phyloP scores from a whole-genome alignment of 2,113 vertebrate species.

The Noturus placidus region DNA sequence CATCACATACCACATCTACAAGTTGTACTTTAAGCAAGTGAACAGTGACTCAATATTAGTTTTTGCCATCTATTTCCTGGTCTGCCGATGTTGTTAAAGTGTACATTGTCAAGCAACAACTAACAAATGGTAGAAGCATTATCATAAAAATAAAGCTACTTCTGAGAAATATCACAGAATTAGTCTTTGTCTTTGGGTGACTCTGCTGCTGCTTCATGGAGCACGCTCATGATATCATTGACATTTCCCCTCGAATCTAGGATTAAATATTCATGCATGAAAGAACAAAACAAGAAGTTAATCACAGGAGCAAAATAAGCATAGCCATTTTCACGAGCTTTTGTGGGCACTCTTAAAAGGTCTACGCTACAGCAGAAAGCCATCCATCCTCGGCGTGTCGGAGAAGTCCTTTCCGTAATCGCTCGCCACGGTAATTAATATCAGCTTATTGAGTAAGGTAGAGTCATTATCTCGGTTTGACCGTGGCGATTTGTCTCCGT shows the following conservation, averaged over 20 bases:
- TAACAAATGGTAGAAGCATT: background rate
- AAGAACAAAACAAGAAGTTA: slow-evolving; percentile 43
- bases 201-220: slow-evolving; percentile 31
- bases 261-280: slow-evolving; percentile 45
- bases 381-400: slow-evolving; percentile 65
- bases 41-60: background rate
- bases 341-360: slow-evolving; percentile 58
- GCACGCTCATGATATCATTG: background rate
- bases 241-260: slow-evolving; percentile 46
- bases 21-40: background rate
- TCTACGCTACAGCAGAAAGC: slow-evolving; percentile 70
- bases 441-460: slow-evolving; percentile 73
- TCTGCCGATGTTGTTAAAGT: background rate
- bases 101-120: background rate
- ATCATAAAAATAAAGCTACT: slow-evolving; percentile 2
- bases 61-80: background rate
- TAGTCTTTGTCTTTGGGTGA: slow-evolving; percentile 67
- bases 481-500: slow-evolving; percentile 65
- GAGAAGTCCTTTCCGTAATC: slow-evolving; percentile 63
- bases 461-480: slow-evolving; percentile 69
- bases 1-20: background rate
- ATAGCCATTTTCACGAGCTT: slow-evolving; percentile 54
- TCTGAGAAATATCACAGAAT: slow-evolving; percentile 52
- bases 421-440: slow-evolving; percentile 71
- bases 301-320: slow-evolving; percentile 58